These are phyloP conservation scores for Cryptomyrus ogoouensis DNA, from an alignment of 2,113 vertebrate genomes.

Conservation along the genomic window DNA sequence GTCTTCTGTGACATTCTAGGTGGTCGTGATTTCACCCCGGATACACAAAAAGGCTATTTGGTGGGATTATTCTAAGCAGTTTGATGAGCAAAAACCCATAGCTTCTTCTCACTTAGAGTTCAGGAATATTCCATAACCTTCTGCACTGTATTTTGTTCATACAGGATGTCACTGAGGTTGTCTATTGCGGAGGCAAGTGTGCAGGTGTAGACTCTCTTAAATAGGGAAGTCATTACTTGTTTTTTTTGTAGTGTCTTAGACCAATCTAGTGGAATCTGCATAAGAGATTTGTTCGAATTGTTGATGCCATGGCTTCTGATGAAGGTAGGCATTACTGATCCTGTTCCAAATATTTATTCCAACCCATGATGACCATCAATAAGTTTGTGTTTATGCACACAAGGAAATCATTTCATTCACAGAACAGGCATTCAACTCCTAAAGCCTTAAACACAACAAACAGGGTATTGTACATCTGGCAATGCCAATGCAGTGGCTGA, in stretches of 20 bases:
- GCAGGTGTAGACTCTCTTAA: background rate
- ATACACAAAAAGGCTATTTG: background rate
- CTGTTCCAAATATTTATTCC: background rate
- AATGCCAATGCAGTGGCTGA: constrained; percentile 15
- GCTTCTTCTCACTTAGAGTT: background rate
- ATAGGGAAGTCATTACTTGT: background rate
- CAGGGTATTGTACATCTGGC: background rate
- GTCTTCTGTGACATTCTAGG: background rate
- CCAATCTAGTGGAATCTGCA: background rate
- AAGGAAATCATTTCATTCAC: background rate
- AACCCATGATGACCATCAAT: background rate
- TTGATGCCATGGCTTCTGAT: background rate
- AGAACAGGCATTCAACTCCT: background rate
- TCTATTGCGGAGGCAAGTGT: background rate
- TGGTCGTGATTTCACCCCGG: background rate
- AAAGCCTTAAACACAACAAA: background rate
- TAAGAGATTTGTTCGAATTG: background rate
- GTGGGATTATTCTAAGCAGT: background rate
- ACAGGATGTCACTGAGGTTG: background rate
- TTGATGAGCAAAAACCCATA: background rate
- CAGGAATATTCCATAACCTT: background rate
- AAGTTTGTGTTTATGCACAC: background rate
- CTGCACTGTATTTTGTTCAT: background rate
- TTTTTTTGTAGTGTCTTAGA: background rate
- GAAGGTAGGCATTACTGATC: background rate